Evolutionary conservation across 2,113 vertebrate genomes (phyloP).

Genomic region (Varanus komodoensis): DNA sequence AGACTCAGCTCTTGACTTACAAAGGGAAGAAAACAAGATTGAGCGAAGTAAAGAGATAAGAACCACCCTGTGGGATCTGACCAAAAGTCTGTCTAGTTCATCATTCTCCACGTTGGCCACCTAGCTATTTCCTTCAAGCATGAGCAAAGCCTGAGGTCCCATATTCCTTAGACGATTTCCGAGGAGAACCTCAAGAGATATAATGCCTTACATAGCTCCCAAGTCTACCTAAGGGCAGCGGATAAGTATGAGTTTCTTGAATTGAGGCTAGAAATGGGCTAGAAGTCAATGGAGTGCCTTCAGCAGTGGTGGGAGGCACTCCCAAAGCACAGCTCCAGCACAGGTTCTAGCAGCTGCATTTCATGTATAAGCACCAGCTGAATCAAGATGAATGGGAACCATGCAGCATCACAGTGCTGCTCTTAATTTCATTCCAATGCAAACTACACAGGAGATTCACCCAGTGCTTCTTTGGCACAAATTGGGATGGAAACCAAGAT

Average conservation of each 20-base stretch:
- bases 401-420: too few relatives aligned
- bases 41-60: too few relatives aligned
- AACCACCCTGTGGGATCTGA: neutral
- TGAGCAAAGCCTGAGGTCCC: neutral
- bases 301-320: too few relatives aligned
- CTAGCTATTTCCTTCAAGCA: neutral
- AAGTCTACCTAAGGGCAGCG: too few relatives aligned
- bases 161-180: neutral
- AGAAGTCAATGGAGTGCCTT: neutral
- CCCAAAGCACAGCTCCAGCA: neutral
- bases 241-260: neutral
- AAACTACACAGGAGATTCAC: neutral
- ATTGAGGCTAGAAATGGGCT: neutral
- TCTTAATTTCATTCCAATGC: neutral
- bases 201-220: too few relatives aligned
- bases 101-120: neutral
- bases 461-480: neutral
- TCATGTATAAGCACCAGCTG: neutral
- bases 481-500: neutral
- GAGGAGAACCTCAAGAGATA: neutral
- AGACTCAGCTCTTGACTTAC: neutral
- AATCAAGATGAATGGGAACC: neutral
- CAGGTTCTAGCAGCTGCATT: neutral
- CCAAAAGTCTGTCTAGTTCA: neutral
- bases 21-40: neutral